Evolutionary conservation across 1,140 invertebrate species (phyloP), one percentile per base, ranked within the genome.

Genomic region (Zaprionus vittiger): DNA sequence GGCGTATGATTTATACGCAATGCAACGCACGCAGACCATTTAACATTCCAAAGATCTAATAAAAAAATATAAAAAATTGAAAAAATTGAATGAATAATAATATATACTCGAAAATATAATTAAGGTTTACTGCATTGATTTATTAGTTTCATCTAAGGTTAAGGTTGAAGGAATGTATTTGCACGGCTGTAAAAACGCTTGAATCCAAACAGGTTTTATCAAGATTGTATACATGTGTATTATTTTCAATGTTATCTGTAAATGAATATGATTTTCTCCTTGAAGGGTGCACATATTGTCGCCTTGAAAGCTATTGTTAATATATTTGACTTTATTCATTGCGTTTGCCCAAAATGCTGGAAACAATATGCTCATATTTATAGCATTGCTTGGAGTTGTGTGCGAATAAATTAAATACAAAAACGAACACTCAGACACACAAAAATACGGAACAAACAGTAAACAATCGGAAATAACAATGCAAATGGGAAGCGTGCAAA

Each of bases 291-390:
- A 22, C 17, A 5, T 0, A 49, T 49, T 49, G 47, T 24, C 20
- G 15, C 15, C 15, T 7, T 57, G 9, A 70, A 59, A 24, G 24
- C 24, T 6, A 54, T 71, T 75, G 15, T 44, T 75, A 75, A 75
- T 75, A 52, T 60, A 71, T 71, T 71, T 64, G 73, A 31, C 67
- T 71, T 75, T 64, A 64, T 75, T 67, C 67, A 54, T 15, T 54
- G n/a, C 72, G 52, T n/a, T 62, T 49, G 57, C 22, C 22, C 22
- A 22, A 49, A 62, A 68, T 24, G 47, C 55, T 55, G 65, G 22
- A 34, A 57, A 75, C 67, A 70, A 68, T 75, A 71, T 71, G 67
- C 59, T 64, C 57, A 38, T 70, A 64, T 70, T 70, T 75, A 57
- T 59, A 28, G 26, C 57, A 64, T 41, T 57, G 34, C 34, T 12